Evolutionary conservation across 2,888 invertebrate genomes (phyloP), one percentile per base, ranked within the genome.

Genomic region (Bombyx huttoni): DNA sequence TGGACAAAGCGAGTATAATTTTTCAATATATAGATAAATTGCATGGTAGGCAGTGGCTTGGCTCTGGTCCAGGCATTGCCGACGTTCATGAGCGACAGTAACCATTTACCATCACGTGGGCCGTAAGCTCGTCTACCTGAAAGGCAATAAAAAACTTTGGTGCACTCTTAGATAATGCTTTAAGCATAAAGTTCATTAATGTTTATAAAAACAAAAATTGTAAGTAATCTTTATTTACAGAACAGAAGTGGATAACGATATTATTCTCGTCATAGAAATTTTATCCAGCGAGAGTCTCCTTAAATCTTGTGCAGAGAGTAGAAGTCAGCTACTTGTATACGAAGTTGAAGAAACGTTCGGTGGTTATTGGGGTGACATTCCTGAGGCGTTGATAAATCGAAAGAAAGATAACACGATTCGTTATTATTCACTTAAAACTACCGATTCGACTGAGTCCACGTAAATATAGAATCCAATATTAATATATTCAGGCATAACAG

Each of bases 301-400:
- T 13, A 52, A 57, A 0, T 57, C 73, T 0, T 87, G 87, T 56
- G 47, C 55, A 0, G 46, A 60, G 7, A 61, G 61, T 40, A 57
- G 61, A 5, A 63, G 75, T 48, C 86, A 84, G 60, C 54, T 88
- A 24, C 47, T 75, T 7, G 75, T 87, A 9, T 82, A 81, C 49
- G 81, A 80, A 52, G 67, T 85, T 58, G 77, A 78, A 0, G 86
- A 86, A 61, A 82, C 81, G 0, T 85, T 79, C 52, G 85, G 86
- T 0, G 85, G 84, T 0, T 87, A 86, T 57, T 87, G 86, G 87
- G 85, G 78, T 0, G 67, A 74, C 1, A 49, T 83, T 34, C 78
- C 81, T 0, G 67, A 78, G n/a, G 55, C 55, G 10, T 46, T 78
- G 40, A 55, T 78, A 49, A 61, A 56, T 10, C 55, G 55, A 6